These are phyloP conservation scores for Selenia dentaria DNA, from an alignment of 2,888 invertebrate genomes.

Conservation along the genomic window DNA sequence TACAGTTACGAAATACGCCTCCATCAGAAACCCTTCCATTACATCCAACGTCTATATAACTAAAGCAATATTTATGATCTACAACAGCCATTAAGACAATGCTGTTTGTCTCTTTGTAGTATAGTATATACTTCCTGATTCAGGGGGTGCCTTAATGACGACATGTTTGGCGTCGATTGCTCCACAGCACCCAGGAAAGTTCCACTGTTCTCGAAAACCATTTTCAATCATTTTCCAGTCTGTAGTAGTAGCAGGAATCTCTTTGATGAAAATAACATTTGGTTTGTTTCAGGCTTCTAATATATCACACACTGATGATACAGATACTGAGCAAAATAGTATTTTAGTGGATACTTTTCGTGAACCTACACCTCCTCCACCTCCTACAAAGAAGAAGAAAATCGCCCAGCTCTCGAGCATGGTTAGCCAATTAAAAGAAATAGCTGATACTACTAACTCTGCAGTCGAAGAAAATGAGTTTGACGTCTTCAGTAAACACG, in stretches of 20 bases:
- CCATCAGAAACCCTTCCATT: constrained; percentile 39
- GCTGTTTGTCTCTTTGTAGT: constrained; percentile 30
- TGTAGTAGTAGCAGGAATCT: constrained; percentile 23
- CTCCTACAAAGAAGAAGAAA: constrained; percentile 30
- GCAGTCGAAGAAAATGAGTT: constrained; percentile 41
- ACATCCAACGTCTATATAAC: constrained; percentile 35
- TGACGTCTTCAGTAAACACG: constrained; percentile 40
- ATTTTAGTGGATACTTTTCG: constrained; percentile 22
- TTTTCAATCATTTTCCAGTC: constrained; percentile 32
- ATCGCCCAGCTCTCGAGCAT: constrained; percentile 36
- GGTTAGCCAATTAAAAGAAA: constrained; percentile 41
- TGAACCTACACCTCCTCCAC: constrained; percentile 16
- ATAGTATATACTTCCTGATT: constrained; percentile 33
- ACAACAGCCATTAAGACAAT: constrained; percentile 29
- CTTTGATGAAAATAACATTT: constrained; percentile 24
- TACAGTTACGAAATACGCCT: constrained; percentile 35
- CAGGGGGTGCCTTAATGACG: constrained; percentile 27
- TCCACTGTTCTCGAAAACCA: constrained; percentile 29
- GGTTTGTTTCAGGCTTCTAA: constrained; percentile 25
- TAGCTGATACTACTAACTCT: constrained; percentile 37
- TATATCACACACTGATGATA: constrained; percentile 35
- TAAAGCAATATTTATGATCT: constrained; percentile 37
- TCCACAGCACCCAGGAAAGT: constrained; percentile 31
- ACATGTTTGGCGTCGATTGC: constrained; percentile 34
- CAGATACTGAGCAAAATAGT: constrained; percentile 34